Base-by-base conservation (phyloP, 2,888 invertebrate species). In the Coelinius sp. region DNA sequence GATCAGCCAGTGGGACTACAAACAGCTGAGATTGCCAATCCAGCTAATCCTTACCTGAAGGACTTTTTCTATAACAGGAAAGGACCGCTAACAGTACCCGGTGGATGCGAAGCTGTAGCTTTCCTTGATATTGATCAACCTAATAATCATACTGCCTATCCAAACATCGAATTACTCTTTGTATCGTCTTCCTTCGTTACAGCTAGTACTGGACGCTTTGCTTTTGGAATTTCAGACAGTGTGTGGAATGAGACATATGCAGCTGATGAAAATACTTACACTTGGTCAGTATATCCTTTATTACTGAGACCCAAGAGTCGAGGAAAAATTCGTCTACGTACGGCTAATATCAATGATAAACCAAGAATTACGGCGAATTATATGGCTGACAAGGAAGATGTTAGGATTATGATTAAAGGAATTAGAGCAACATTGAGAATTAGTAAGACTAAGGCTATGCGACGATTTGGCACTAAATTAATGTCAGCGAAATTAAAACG, bases 151-250 rank as follows among this genome's bases (percentile, higher is more conserved):
- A 89, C 89, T 1, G 90, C 91, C 73, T 90, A 89, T 79, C 94
- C 94, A 0, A 94, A 94, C 82, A 90, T 94, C 67, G 94, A 95
- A 83, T 83, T 94, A 14, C 90, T 94, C 69, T 90, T 92, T 78
- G 88, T 92, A 0, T 91, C 91, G 2, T 91, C 91, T 8, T 90
- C 91, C n/a, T 79, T 92, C 12, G 89, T 90, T 2, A 89, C 91
- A 0, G 91, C 92, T 76, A 89, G 89, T 38, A 91, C 92, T 0
- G 81, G 24, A 70, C 86, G 90, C 81, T 82, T 89, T 80, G 89
- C 89, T 80, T 90, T 92, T 83, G 90, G 91, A 6, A 89, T 93
- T 53, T 84, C 88, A 12, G 89, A 91, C 0, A 87, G 89, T 46
- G 88, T 92, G 17, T 93, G 92, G 81, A 82, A 91, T 27, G 85